phyloP scores from a whole-genome alignment of 2,113 vertebrate species.

The Smithornis capensis region DNA sequence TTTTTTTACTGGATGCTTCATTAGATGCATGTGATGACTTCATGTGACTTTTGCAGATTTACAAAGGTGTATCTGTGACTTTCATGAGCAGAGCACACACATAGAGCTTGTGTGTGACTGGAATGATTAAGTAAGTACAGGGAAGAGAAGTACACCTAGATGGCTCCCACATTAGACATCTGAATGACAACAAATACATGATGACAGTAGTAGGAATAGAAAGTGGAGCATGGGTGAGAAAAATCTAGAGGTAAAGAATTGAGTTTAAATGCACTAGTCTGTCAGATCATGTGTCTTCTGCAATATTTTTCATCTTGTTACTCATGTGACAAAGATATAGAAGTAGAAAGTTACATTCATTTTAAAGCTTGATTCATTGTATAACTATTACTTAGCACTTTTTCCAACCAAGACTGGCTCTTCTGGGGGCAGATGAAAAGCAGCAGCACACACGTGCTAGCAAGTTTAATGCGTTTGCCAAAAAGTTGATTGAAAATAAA shows the following conservation, averaged over 20 bases:
- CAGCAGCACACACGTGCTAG: background rate
- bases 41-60: background rate
- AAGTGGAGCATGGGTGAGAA: background rate
- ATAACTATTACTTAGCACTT: background rate
- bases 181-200: background rate
- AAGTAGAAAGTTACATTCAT: background rate
- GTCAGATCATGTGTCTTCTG: background rate
- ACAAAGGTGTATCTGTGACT: background rate
- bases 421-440: conserved; percentile 5
- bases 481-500: background rate
- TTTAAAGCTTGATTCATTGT: background rate
- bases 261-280: background rate
- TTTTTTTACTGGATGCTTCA: background rate
- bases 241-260: background rate
- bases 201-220: background rate
- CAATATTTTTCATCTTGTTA: background rate
- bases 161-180: background rate
- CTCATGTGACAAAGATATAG: background rate
- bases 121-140: background rate
- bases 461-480: background rate
- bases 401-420: background rate
- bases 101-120: background rate
- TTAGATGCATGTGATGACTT: too few species aligned
- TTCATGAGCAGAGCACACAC: background rate
- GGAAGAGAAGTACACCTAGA: background rate